These are phyloP conservation scores for Cyphomyrus plagiostoma DNA, from an alignment of 2,113 vertebrate species.

Conservation along the genomic window DNA sequence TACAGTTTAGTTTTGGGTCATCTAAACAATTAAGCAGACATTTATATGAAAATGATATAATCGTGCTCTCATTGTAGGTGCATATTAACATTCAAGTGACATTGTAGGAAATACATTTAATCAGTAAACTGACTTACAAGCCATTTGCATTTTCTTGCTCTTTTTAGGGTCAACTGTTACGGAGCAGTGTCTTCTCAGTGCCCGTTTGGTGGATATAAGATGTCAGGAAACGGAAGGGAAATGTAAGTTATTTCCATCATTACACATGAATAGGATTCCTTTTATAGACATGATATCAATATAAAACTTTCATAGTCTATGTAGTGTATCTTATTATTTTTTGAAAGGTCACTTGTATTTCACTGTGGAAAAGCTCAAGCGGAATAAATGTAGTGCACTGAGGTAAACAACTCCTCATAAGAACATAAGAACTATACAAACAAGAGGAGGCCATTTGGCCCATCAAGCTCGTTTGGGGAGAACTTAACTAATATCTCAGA, in stretches of 20 bases:
- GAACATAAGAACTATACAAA: too few relatives aligned
- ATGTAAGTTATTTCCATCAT: slow-evolving; percentile 62
- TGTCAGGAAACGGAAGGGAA: slow-evolving; percentile 87
- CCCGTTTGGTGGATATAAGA: slow-evolving; percentile 85
- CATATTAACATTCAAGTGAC: not conserved
- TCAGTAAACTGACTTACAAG: not conserved
- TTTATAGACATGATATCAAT: not conserved
- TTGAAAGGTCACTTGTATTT: not conserved
- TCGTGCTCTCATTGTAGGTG: not conserved
- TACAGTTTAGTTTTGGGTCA: not conserved
- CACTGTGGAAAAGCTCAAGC: not conserved
- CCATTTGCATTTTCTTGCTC: not conserved
- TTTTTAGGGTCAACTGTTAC: slow-evolving; percentile 80
- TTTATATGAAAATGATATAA: not conserved
- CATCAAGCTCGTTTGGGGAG: too few relatives aligned
- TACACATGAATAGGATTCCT: not conserved
- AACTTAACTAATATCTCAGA: too few relatives aligned
- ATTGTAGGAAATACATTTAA: not conserved
- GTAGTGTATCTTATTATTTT: not conserved
- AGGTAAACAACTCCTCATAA: not conserved
- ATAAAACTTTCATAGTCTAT: not conserved
- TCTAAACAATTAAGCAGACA: not conserved
- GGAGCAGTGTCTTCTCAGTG: slow-evolving; percentile 63
- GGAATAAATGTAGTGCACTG: not conserved
- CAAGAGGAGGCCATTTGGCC: too few relatives aligned